phyloP scores from a whole-genome alignment of 2,888 invertebrate species.

The Oscheius sp. region DNA sequence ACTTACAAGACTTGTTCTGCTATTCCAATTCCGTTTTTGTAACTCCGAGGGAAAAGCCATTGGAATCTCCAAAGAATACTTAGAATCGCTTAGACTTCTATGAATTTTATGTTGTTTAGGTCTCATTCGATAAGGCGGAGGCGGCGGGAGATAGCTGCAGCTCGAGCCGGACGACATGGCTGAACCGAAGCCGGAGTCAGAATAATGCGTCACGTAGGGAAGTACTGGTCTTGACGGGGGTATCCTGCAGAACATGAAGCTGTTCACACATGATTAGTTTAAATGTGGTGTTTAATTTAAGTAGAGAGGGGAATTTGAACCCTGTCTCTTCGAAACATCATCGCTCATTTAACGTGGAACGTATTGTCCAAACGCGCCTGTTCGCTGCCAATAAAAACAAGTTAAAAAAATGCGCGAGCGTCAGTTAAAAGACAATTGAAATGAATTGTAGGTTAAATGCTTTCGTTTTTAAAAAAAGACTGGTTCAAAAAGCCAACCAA shows the following conservation, averaged over 20 bases:
- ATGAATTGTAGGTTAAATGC: too few relatives aligned
- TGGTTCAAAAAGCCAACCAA: too few relatives aligned
- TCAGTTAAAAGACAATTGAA: too few relatives aligned
- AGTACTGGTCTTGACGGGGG: conserved; percentile 47
- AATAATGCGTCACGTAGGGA: conserved; percentile 65
- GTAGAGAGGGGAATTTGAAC: conserved; percentile 19
- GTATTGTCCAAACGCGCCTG: conserved; percentile 12
- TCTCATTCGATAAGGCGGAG: conserved; percentile 62
- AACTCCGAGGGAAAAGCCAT: conserved; percentile 32
- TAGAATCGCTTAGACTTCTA: conserved; percentile 62
- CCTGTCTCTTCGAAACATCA: conserved; percentile 11
- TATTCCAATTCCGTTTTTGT: conserved; percentile 9
- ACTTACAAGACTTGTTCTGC: conserved; percentile 35
- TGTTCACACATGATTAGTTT: conserved; percentile 23
- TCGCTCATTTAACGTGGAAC: conserved; percentile 21
- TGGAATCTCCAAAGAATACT: conserved; percentile 45
- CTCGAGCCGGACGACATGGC: conserved; percentile 61
- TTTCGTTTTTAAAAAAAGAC: too few relatives aligned
- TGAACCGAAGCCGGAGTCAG: conserved; percentile 68
- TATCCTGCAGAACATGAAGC: conserved; percentile 7
- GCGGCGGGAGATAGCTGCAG: conserved; percentile 66
- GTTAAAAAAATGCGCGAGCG: conserved; percentile 3
- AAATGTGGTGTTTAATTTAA: conserved; percentile 29
- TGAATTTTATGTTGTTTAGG: conserved; percentile 59
- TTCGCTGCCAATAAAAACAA: conserved; percentile 18